Conservation (phyloP, 2,113 vertebrate genomes). For the Myrmecophaga tridactyla region DNA sequence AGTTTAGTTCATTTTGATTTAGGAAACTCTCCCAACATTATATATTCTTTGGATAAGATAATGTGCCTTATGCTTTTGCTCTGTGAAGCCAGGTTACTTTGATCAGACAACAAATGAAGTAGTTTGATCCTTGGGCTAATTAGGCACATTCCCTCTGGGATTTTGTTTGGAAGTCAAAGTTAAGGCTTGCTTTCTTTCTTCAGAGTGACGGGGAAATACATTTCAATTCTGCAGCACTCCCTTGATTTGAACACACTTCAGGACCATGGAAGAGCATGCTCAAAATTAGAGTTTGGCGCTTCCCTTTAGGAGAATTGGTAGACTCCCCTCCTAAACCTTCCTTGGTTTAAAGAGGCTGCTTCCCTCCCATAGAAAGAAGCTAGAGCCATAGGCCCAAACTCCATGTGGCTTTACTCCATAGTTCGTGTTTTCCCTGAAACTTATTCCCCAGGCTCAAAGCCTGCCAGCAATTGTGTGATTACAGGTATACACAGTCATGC, state of each 20-base stretch:
- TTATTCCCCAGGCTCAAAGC: background rate
- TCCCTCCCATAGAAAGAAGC: background rate
- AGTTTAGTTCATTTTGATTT: background rate
- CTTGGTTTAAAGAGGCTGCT: background rate
- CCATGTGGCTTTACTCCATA: background rate
- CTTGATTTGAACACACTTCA: background rate
- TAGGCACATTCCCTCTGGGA: conserved; percentile 36
- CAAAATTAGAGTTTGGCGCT: background rate
- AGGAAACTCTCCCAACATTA: background rate
- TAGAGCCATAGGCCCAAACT: background rate
- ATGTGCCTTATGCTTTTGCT: background rate
- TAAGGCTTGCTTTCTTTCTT: conserved; percentile 30
- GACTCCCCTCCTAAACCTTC: background rate
- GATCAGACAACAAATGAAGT: conserved; percentile 52
- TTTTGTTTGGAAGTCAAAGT: conserved; percentile 14
- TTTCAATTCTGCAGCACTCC: conserved; percentile 7
- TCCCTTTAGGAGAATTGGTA: conserved; percentile 48
- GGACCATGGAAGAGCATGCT: conserved; percentile 1
- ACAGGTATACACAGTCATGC: background rate
- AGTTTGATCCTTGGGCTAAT: conserved; percentile 53
- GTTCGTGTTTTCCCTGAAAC: background rate
- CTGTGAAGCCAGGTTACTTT: background rate
- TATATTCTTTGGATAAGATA: conserved; percentile 37
- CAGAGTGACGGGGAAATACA: background rate
- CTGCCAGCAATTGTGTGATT: background rate